A percentile compares a stretch with the other conserved stretches of the same genome.
These are phyloP conservation scores for Plecotus auritus DNA, from an alignment of 2,113 vertebrate species.

Conservation along the genomic window DNA sequence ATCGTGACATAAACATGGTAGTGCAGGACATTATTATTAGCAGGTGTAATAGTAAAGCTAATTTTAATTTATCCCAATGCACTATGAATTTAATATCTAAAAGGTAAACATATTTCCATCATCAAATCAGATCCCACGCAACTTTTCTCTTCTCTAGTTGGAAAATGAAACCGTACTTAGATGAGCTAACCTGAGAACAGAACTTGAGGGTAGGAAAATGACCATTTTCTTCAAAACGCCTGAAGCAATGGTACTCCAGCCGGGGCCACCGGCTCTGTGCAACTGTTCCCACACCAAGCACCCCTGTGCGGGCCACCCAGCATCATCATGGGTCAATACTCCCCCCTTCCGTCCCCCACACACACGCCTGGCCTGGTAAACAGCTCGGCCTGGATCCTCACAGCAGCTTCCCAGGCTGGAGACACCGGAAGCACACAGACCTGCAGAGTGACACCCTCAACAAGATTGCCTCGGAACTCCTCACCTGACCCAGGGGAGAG, in stretches of 20 bases:
- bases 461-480: slow-evolving; percentile 16
- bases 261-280: rapidly evolving
- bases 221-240: background rate
- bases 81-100: background rate
- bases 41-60: background rate
- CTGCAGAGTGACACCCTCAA: slow-evolving; percentile 83
- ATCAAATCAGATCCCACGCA: background rate
- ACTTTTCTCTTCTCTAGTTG: background rate
- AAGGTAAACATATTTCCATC: background rate
- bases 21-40: background rate
- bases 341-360: background rate
- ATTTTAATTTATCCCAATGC: background rate
- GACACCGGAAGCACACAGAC: slow-evolving; percentile 87
- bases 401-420: slow-evolving; percentile 81
- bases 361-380: slow-evolving; percentile 80
- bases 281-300: rapidly evolving
- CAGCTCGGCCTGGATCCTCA: slow-evolving; percentile 86
- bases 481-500: too few relatives aligned
- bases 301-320: rapidly evolving
- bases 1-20: background rate
- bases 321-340: too few relatives aligned
- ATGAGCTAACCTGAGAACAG: background rate
- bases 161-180: background rate
- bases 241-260: background rate
- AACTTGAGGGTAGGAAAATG: background rate